These are phyloP conservation scores for Lamellibrachia luymesi DNA, from an alignment of 1,140 invertebrate species.

Conservation along the genomic window DNA sequence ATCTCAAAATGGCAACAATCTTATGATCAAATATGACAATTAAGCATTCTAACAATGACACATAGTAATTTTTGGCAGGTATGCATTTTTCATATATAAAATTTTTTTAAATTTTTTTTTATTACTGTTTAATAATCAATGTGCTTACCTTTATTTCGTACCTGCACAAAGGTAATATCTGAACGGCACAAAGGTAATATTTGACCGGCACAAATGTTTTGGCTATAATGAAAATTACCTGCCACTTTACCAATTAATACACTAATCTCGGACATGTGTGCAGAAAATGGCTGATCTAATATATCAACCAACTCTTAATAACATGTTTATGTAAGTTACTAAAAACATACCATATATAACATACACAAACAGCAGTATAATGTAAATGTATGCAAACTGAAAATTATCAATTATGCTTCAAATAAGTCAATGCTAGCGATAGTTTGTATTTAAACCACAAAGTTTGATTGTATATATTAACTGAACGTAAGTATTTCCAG, in stretches of 20 bases:
- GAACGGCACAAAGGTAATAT: not conserved
- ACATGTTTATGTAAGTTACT: not conserved
- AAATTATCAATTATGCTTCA: not conserved
- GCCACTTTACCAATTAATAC: not conserved
- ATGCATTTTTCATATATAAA: not conserved
- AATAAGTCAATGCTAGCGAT: not conserved
- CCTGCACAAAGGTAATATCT: not conserved
- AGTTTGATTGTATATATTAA: not conserved
- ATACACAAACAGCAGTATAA: not conserved
- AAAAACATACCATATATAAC: not conserved
- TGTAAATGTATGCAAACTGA: not conserved
- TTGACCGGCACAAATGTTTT: not conserved
- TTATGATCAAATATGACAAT: not conserved
- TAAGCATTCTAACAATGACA: not conserved
- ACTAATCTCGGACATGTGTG: not conserved
- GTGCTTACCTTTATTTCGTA: not conserved
- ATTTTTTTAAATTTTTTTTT: not conserved
- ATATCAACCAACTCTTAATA: not conserved
- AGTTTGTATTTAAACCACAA: not conserved
- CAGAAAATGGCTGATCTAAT: not conserved
- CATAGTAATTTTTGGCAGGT: not conserved
- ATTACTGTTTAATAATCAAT: not conserved
- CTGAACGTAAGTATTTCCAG: not conserved
- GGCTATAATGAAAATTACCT: not conserved
- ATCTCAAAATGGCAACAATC: not conserved